Percentiles rank a stretch among this genome's conserved stretches.
These are phyloP conservation scores for Eremophila alpestris DNA, from an alignment of 2,797 vertebrate species.

Conservation along the genomic window DNA sequence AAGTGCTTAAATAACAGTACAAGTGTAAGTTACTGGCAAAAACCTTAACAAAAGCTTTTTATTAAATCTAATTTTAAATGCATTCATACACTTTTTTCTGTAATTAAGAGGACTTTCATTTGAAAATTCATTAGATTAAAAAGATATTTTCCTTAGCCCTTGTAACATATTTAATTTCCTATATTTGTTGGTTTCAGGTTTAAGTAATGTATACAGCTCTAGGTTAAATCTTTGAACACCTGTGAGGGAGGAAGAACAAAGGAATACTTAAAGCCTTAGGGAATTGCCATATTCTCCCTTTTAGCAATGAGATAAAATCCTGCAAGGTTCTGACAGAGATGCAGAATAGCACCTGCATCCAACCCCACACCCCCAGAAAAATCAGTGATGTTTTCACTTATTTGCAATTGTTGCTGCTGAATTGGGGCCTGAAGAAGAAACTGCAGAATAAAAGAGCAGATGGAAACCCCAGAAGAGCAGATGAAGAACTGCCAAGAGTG, in stretches of 20 bases:
- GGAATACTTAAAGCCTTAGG: neutral
- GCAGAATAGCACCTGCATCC: neutral
- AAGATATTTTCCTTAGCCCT: neutral
- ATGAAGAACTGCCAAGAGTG: slow-evolving; percentile 55
- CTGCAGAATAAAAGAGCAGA: slow-evolving; percentile 44
- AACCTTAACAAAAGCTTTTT: neutral
- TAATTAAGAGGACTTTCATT: neutral
- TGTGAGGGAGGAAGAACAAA: slow-evolving; percentile 29
- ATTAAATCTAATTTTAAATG: neutral
- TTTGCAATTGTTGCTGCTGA: neutral
- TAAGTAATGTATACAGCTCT: neutral
- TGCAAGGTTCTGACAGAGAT: neutral
- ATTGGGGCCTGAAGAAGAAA: slow-evolving; percentile 8
- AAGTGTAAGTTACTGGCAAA: neutral
- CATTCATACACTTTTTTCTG: neutral
- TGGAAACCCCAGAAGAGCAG: slow-evolving; percentile 57
- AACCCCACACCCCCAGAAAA: neutral
- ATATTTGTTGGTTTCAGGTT: neutral
- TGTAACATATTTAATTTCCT: neutral
- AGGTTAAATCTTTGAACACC: neutral
- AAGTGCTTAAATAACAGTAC: neutral
- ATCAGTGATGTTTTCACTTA: neutral
- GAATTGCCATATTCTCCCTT: neutral
- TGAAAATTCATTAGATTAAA: neutral
- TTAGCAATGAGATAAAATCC: neutral